Percentiles rank a stretch among this genome's conserved stretches.
Evolutionary conservation across 2,113 vertebrate genomes (phyloP).

Genomic region (Vicugna pacos): DNA sequence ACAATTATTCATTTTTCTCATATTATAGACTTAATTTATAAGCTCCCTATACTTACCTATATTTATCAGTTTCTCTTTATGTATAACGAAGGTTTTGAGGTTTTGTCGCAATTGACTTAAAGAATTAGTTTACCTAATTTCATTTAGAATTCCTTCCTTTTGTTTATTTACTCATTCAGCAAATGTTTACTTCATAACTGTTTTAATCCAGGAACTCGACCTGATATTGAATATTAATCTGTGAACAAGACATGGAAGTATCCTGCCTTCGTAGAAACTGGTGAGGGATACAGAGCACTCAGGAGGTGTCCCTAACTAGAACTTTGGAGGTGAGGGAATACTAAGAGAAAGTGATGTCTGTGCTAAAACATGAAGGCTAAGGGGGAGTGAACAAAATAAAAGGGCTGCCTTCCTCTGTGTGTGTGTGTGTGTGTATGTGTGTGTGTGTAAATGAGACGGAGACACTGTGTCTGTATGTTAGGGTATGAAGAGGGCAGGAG

Average conservation of each 20-base stretch:
- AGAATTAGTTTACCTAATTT: constrained; percentile 6
- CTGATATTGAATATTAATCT: not conserved
- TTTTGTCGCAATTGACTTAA: not conserved
- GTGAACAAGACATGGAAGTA: not conserved
- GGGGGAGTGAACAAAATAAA: not conserved
- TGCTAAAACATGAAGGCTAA: not conserved
- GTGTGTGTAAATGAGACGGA: not conserved
- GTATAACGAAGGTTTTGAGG: not conserved
- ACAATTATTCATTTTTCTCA: not conserved
- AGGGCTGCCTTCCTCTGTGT: not conserved
- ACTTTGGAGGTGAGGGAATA: not conserved
- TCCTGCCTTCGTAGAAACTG: not conserved
- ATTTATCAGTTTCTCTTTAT: not conserved
- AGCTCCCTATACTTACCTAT: not conserved
- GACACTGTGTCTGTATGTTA: not conserved
- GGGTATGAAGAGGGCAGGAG: not conserved
- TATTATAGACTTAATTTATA: not conserved
- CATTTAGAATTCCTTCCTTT: not conserved
- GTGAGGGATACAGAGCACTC: not conserved
- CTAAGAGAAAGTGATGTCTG: not conserved
- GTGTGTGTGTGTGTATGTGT: not conserved
- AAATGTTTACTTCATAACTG: not conserved
- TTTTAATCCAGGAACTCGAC: not conserved
- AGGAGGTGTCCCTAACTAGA: not conserved
- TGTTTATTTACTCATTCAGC: not conserved